Evolutionary conservation across 1,140 invertebrate species (phyloP).

Genomic region (Pseudomyrmex gracilis): DNA sequence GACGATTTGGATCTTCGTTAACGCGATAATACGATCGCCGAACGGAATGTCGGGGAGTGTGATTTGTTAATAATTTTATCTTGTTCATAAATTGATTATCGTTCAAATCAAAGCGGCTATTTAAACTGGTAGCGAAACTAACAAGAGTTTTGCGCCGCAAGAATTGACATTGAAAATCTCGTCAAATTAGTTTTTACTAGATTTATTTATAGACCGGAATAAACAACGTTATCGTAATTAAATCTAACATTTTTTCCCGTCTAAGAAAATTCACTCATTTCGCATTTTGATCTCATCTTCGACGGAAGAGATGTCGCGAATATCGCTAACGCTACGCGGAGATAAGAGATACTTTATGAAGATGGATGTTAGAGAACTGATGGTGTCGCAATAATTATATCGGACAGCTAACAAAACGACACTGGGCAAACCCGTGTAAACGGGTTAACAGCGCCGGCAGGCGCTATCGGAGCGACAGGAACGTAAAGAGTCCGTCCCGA

Average conservation of each 20-base stretch:
- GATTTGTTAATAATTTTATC: no score
- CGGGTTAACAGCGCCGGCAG: background rate
- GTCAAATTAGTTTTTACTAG: no score
- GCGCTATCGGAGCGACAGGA: background rate
- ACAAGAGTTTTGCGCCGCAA: no score
- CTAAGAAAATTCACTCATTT: background rate
- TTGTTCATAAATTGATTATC: no score
- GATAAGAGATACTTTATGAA: background rate
- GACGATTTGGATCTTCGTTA: background rate
- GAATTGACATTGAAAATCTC: no score
- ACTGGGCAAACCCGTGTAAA: background rate
- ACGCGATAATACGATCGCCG: background rate
- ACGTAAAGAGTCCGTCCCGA: background rate
- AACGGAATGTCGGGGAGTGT: background rate
- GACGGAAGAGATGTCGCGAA: background rate
- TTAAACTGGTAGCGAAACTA: no score
- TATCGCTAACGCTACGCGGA: background rate
- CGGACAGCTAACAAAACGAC: slow-evolving; percentile 12
- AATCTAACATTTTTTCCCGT: background rate
- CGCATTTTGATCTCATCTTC: background rate
- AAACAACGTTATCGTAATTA: no score
- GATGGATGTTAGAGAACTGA: background rate
- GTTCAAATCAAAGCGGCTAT: no score
- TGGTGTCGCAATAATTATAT: slow-evolving; percentile 30
- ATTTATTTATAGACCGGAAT: no score